Percentiles rank a stretch among this genome's conserved stretches.
phyloP scores from a whole-genome alignment of 2,797 vertebrate species.

The Ataeniobius toweri region DNA sequence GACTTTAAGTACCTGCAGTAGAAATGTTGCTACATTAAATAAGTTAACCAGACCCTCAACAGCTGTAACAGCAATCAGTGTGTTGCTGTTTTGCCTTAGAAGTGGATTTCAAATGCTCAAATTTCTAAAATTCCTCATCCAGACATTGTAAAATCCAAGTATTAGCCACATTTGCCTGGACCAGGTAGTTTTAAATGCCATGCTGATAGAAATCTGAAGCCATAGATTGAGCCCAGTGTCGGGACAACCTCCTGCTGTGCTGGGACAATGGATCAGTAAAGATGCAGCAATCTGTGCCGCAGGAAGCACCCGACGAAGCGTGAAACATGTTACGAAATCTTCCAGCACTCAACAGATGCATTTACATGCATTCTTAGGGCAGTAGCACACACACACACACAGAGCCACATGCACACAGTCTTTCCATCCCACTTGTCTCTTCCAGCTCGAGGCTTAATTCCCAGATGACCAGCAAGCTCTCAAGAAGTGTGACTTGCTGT shows the following conservation, averaged over 20 bases:
- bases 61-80: not conserved
- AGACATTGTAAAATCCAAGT: not conserved
- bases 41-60: not conserved
- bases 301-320: conserved; percentile 54
- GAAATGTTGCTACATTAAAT: not conserved
- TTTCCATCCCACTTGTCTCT: conserved; percentile 24
- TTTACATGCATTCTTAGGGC: conserved; percentile 27
- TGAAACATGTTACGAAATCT: conserved; percentile 64
- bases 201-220: conserved; percentile 25
- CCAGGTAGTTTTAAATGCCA: conserved; percentile 18
- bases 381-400: conserved; percentile 8
- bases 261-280: conserved; percentile 53
- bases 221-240: conserved; percentile 34
- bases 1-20: not conserved
- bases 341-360: conserved; percentile 60
- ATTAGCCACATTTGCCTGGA: conserved; percentile 14
- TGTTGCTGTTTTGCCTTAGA: not conserved
- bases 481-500: conserved; percentile 51
- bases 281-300: conserved; percentile 39
- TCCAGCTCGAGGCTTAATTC: conserved; percentile 56
- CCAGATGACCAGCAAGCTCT: conserved; percentile 62
- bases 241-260: conserved; percentile 50
- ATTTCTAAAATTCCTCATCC: not conserved
- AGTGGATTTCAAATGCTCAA: not conserved
- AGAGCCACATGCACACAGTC: conserved; percentile 10